These are phyloP conservation scores for Rynchops niger DNA, from an alignment of 2,113 vertebrate genomes.

Conservation along the genomic window DNA sequence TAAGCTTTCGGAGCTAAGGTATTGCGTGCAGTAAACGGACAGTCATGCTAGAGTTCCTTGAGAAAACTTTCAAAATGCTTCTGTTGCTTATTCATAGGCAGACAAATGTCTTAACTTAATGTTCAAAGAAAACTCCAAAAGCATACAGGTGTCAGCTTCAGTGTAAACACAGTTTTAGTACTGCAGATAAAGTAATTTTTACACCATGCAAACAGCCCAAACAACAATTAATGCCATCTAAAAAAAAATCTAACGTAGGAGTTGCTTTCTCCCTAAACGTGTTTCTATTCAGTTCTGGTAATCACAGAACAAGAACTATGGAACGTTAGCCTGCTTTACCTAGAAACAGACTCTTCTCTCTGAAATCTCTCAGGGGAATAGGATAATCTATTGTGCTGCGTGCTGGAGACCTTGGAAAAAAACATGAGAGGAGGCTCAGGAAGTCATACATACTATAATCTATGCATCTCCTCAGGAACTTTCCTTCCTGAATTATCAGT, in stretches of 20 bases:
- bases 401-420: neutral
- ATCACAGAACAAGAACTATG: accelerated
- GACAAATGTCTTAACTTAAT: neutral
- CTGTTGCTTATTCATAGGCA: neutral
- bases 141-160: neutral
- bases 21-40: neutral
- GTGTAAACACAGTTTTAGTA: neutral
- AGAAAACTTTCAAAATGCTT: neutral
- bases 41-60: neutral
- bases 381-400: neutral
- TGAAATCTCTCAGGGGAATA: neutral
- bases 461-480: neutral
- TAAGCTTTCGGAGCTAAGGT: neutral
- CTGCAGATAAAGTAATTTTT: neutral
- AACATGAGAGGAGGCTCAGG: neutral
- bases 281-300: neutral
- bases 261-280: neutral
- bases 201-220: neutral
- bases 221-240: neutral
- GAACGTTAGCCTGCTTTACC: neutral
- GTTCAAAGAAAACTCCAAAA: neutral
- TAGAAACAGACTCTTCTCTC: neutral
- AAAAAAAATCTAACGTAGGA: neutral
- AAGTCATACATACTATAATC: neutral
- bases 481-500: neutral